These are phyloP conservation scores for Agelastica alni DNA, from an alignment of 2,888 invertebrate genomes.

Conservation along the genomic window DNA sequence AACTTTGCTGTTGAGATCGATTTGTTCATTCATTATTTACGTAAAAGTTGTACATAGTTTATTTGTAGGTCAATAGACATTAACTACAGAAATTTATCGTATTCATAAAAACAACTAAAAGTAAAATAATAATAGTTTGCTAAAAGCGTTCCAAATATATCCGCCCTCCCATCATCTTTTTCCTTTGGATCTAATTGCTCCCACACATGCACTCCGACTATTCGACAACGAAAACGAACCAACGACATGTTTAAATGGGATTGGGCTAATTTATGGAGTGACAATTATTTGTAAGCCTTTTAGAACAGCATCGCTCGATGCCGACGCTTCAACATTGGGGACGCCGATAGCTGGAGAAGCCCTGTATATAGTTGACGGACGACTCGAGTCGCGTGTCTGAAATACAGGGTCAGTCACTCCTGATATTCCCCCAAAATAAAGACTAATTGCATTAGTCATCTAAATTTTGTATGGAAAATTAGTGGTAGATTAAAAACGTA, in stretches of 20 bases:
- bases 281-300: slow-evolving; percentile 53
- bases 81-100: too few relatives aligned
- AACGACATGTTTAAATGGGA: slow-evolving; percentile 52
- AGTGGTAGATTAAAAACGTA: too few relatives aligned
- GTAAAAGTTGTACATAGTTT: too few relatives aligned
- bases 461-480: too few relatives aligned
- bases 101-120: too few relatives aligned
- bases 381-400: slow-evolving; percentile 1
- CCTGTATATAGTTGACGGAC: neutral
- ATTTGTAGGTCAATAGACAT: too few relatives aligned
- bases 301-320: slow-evolving; percentile 6
- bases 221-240: neutral
- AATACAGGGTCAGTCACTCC: neutral
- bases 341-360: neutral
- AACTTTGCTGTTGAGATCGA: too few relatives aligned
- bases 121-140: too few relatives aligned
- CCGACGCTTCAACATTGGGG: neutral
- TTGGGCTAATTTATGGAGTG: slow-evolving; percentile 55
- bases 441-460: neutral
- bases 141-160: neutral
- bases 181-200: slow-evolving; percentile 29
- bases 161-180: slow-evolving; percentile 6
- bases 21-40: too few relatives aligned
- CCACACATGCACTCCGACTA: slow-evolving; percentile 17
- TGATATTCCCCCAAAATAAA: neutral